Base-by-base conservation (phyloP, 2,113 vertebrate species). In the Pseudolaguvia tuberculata region DNA sequence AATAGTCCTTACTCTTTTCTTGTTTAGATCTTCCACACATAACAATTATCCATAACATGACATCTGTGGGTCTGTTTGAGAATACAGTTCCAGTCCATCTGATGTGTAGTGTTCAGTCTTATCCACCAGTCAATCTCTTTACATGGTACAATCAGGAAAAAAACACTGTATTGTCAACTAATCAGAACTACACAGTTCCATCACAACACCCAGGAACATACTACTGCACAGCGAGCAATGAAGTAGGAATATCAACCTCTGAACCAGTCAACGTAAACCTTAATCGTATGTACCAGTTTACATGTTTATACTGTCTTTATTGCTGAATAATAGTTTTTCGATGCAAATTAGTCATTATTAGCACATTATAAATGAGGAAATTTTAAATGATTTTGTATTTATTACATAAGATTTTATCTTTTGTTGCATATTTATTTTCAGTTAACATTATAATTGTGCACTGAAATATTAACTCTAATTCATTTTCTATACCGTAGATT, bases 201-300 rank as follows among this genome's bases (percentile, higher is more conserved):
- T 84, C 86, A 42, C 0, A 85, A 3, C 0, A 80, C 1, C 61
- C 83, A 0, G 88, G 86, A 63, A 27, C 4, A 14, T 88, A 89
- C 80, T 88, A 86, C 81, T 91, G 89, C 72, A 0, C 2, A 0
- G 87, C 84, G 17, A 0, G 1, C 12, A 91, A 91, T 45, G 10
- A 51, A 0, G 51, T 88, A 0, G 56, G 27, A 12, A 0, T 12
- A 0, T 79, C 2, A 15, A 1, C 0, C 0, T 90, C 89, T 2
- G 65, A 74, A 0, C 0, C 23, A 0, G 20, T 88, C 9, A 0
- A 1, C 2, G 25, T 84, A 61, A 84, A 84, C 71, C 12, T 50
- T 45, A 13, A 80, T 0, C 0, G 88, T 88, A 68, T 82, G 88
- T 87, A 70, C 35, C 15, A 55, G 29, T 39, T 56, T 31, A 31